These are phyloP conservation scores for Centropus bengalensis DNA, from an alignment of 2,113 vertebrate genomes.

Conservation along the genomic window DNA sequence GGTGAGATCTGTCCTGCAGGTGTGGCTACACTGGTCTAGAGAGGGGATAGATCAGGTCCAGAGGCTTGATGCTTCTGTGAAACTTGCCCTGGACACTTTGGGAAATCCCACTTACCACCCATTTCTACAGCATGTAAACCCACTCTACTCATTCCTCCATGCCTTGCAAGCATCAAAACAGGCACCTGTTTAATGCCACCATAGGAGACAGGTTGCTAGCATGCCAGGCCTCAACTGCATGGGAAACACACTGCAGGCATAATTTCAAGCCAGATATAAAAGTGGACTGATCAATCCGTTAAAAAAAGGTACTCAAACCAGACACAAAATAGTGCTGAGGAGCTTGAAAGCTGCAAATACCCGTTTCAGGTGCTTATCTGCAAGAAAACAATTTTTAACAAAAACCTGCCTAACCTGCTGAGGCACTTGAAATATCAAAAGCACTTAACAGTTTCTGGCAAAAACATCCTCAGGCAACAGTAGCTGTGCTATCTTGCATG, in stretches of 20 bases:
- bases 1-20: background rate
- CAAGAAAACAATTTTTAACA: background rate
- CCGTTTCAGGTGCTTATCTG: background rate
- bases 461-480: constrained; percentile 48
- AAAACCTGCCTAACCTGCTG: background rate
- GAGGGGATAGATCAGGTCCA: background rate
- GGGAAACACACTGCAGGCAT: background rate
- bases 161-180: background rate
- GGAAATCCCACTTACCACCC: background rate
- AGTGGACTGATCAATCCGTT: background rate
- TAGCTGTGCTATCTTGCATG: constrained; percentile 54
- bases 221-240: accelerated
- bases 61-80: background rate
- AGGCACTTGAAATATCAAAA: constrained; percentile 9
- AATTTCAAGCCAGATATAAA: background rate
- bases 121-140: background rate
- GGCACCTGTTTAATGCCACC: background rate
- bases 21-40: accelerated
- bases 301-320: background rate
- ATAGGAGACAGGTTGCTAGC: accelerated
- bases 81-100: background rate
- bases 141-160: accelerated
- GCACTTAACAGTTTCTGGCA: background rate
- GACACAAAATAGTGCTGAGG: background rate
- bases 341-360: background rate